A percentile compares a stretch with the other conserved stretches of the same genome.
Conservation (phyloP, 2,888 invertebrate genomes). For the Lingula anatina region DNA sequence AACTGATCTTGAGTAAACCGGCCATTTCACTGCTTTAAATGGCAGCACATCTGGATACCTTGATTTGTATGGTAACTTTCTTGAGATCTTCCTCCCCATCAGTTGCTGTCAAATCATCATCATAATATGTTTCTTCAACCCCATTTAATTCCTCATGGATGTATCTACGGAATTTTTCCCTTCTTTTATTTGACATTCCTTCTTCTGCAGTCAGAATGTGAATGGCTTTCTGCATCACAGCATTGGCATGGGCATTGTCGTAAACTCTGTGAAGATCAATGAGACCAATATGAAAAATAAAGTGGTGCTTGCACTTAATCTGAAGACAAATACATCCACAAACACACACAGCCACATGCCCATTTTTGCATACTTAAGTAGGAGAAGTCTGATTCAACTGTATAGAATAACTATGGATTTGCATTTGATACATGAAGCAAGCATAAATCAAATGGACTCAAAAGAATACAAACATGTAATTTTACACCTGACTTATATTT, state of each 20-base stretch:
- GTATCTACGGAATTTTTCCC: constrained; percentile 25
- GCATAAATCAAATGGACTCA: too few relatives aligned
- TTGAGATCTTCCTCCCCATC: constrained; percentile 37
- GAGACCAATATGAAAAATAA: neutral
- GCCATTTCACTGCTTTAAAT: too few relatives aligned
- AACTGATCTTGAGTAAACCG: too few relatives aligned
- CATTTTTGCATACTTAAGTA: too few relatives aligned
- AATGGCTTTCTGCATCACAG: constrained; percentile 50
- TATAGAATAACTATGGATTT: too few relatives aligned
- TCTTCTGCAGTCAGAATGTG: constrained; percentile 44
- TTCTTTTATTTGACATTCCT: constrained; percentile 21
- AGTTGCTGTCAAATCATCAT: constrained; percentile 45
- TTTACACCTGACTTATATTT: too few relatives aligned
- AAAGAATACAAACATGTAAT: too few relatives aligned
- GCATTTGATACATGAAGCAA: too few relatives aligned
- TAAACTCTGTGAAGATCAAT: constrained; percentile 36
- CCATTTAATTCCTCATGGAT: constrained; percentile 23
- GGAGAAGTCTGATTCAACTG: too few relatives aligned
- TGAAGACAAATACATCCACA: neutral
- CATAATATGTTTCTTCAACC: constrained; percentile 32
- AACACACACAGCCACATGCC: too few relatives aligned
- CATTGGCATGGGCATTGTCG: constrained; percentile 50
- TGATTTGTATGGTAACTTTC: constrained; percentile 48
- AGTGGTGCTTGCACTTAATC: neutral
- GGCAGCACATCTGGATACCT: constrained; percentile 22